phyloP scores from a whole-genome alignment of 1,140 invertebrate genomes.

The Trichoplusia ni region DNA sequence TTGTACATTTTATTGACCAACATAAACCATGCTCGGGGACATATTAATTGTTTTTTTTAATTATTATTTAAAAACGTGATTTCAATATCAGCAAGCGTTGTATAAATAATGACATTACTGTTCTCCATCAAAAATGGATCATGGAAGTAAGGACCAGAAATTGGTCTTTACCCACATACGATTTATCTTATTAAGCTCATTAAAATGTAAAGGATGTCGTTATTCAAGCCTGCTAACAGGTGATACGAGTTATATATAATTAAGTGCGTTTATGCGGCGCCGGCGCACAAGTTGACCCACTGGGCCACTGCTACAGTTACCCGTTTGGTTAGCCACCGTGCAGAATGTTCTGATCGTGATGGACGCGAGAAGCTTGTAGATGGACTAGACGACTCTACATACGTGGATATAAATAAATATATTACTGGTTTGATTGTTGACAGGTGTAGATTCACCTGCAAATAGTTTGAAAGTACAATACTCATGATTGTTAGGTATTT shows the following conservation, averaged over 20 bases:
- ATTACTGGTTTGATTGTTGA: background rate
- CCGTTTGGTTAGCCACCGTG: constrained; percentile 28
- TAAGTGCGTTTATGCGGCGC: constrained; percentile 7
- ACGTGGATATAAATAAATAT: background rate
- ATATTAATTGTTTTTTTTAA: constrained; percentile 9
- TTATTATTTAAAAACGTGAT: background rate
- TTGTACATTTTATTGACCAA: constrained; percentile 45
- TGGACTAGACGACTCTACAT: background rate
- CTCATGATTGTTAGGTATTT: too few species aligned
- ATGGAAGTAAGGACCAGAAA: background rate
- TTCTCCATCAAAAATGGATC: too few species aligned
- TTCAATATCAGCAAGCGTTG: background rate
- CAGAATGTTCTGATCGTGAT: constrained; percentile 13
- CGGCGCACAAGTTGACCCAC: constrained; percentile 42
- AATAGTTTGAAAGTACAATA: background rate
- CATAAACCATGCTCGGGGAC: constrained; percentile 29
- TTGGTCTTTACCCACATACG: background rate
- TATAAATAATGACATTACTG: background rate
- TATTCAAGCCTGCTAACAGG: background rate
- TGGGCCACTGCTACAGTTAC: constrained; percentile 53
- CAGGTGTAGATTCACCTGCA: background rate
- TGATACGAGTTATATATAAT: background rate
- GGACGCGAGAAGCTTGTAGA: background rate
- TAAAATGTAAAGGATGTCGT: background rate
- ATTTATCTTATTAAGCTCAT: too few species aligned